phyloP scores from a whole-genome alignment of 2,888 invertebrate genomes.

The Thecophora atra region DNA sequence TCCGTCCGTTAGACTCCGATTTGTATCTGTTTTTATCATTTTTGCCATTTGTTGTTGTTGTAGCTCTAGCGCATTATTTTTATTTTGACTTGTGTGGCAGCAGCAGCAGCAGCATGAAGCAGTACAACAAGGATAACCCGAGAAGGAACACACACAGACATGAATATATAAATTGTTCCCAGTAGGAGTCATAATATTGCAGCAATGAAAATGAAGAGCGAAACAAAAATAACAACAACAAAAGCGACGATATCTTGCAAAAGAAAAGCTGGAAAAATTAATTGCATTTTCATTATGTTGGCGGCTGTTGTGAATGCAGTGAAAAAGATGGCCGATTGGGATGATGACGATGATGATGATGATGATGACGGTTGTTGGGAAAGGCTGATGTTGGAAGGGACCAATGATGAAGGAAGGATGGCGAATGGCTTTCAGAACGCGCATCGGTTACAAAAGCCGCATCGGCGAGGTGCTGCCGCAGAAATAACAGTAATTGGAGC shows the following conservation, averaged over 20 bases:
- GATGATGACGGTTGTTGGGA: too few relatives aligned
- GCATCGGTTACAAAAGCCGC: neutral
- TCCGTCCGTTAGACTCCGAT: slow-evolving; percentile 45
- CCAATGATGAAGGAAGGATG: too few relatives aligned
- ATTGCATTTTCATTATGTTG: slow-evolving; percentile 66
- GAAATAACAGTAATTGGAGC: slow-evolving; percentile 32
- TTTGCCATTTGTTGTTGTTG: slow-evolving; percentile 9
- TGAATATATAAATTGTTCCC: neutral
- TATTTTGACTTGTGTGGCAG: slow-evolving; percentile 33
- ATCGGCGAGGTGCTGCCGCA: slow-evolving; percentile 10
- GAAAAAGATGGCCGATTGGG: neutral
- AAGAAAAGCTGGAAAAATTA: slow-evolving; percentile 63
- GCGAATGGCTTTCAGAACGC: too few relatives aligned
- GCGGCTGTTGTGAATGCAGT: slow-evolving; percentile 43
- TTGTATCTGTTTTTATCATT: slow-evolving; percentile 29
- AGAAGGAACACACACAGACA: neutral
- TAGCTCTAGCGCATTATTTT: slow-evolving; percentile 10
- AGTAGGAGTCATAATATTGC: slow-evolving; percentile 43
- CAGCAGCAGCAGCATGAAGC: slow-evolving; percentile 8
- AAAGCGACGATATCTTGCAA: slow-evolving; percentile 36
- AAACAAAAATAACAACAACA: slow-evolving; percentile 30
- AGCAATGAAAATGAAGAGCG: slow-evolving; percentile 41
- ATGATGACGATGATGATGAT: neutral
- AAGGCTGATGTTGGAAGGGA: too few relatives aligned
- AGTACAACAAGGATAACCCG: slow-evolving; percentile 19